These are phyloP conservation scores for Lepus oiostolus DNA, from an alignment of 2,797 vertebrate genomes.

Conservation along the genomic window DNA sequence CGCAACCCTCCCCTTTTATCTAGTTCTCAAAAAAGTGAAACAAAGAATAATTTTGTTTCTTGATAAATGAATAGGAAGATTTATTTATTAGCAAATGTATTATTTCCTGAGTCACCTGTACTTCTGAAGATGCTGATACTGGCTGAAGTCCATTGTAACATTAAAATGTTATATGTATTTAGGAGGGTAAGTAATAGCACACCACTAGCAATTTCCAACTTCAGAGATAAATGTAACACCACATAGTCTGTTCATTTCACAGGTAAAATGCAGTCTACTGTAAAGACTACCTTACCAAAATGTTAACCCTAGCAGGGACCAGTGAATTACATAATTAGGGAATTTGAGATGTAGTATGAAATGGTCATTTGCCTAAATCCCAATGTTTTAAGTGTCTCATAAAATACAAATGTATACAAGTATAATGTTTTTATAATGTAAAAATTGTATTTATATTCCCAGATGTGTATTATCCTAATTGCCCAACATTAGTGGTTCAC, in stretches of 20 bases:
- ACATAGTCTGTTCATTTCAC: not conserved
- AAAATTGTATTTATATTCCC: slow-evolving; percentile 13
- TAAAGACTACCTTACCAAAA: slow-evolving; percentile 26
- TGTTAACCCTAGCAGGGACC: not conserved
- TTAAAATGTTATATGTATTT: slow-evolving; percentile 19
- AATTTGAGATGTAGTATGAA: not conserved
- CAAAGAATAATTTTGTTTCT: not conserved
- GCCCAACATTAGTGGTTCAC: not conserved
- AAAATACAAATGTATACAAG: not conserved
- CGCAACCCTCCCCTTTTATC: too few relatives aligned
- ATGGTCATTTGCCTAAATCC: not conserved
- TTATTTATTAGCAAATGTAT: not conserved
- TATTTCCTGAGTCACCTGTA: not conserved
- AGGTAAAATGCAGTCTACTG: slow-evolving; percentile 20
- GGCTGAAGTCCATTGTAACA: not conserved
- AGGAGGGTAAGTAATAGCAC: not conserved
- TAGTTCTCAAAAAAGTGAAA: not conserved
- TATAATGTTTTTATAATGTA: not conserved
- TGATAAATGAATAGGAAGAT: not conserved
- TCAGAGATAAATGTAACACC: slow-evolving; percentile 3
- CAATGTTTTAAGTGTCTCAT: not conserved
- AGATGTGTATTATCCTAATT: not conserved
- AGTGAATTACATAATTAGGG: not conserved
- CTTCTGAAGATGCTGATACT: not conserved
- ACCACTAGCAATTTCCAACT: not conserved